phyloP scores from a whole-genome alignment of 2,888 invertebrate species.

The Oligia latruncula region DNA sequence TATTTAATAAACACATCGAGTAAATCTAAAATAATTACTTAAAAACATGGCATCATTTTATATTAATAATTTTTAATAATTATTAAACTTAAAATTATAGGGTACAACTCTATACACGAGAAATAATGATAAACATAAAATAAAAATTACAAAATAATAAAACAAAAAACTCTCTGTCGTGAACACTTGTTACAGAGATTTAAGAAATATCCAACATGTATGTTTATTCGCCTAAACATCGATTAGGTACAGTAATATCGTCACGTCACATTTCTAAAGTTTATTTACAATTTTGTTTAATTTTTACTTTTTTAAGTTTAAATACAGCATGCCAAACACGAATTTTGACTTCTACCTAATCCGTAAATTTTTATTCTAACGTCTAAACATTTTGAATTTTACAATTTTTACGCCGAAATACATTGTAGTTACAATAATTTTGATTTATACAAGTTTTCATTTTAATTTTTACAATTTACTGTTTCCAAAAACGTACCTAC shows the following conservation, averaged over 20 bases:
- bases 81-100: conserved; percentile 67
- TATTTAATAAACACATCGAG: conserved; percentile 87
- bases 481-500: conserved; percentile 71
- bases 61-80: conserved; percentile 74
- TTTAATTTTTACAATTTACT: conserved; percentile 66
- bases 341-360: conserved; percentile 87
- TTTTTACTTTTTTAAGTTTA: conserved; percentile 73
- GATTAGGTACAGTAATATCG: conserved; percentile 84
- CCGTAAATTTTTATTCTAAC: conserved; percentile 77
- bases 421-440: conserved; percentile 80
- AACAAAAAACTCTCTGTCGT: conserved; percentile 74
- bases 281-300: conserved; percentile 82
- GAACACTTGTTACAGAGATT: conserved; percentile 72
- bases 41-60: conserved; percentile 89
- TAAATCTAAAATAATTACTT: conserved; percentile 84
- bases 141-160: conserved; percentile 67
- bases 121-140: conserved; percentile 65
- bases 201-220: conserved; percentile 70
- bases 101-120: conserved; percentile 71
- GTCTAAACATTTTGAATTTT: conserved; percentile 84
- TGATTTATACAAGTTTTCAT: conserved; percentile 74
- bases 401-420: conserved; percentile 85
- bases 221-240: conserved; percentile 81
- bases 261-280: conserved; percentile 87
- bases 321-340: conserved; percentile 86